Evolutionary conservation across 2,113 vertebrate genomes (phyloP).

Genomic region (Pipra filicauda): DNA sequence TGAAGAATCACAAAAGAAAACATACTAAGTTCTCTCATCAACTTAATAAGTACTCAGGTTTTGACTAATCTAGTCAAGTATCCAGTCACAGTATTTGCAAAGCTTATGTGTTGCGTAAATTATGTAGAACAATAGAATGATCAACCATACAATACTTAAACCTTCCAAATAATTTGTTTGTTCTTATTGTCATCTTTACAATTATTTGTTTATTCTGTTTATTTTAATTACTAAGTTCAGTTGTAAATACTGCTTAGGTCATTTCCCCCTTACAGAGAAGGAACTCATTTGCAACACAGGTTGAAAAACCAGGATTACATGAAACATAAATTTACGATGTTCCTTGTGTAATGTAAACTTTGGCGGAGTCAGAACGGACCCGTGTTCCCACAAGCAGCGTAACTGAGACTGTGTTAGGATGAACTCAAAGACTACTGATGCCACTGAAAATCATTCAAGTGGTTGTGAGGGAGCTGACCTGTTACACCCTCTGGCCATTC

Average conservation of each 20-base stretch:
- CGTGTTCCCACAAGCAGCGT: not conserved
- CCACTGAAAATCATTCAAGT: not conserved
- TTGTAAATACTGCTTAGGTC: not conserved
- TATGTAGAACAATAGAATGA: not conserved
- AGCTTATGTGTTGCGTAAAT: not conserved
- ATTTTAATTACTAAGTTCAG: not conserved
- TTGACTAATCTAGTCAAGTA: not conserved
- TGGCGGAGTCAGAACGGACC: not conserved
- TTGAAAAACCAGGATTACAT: not conserved
- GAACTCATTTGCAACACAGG: not conserved
- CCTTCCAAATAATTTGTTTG: not conserved
- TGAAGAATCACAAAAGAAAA: not conserved
- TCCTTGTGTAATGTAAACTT: not conserved
- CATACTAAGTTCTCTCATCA: not conserved
- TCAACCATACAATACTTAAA: not conserved
- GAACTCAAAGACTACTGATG: not conserved
- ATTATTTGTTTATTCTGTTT: not conserved
- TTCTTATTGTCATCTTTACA: not conserved
- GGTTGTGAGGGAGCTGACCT: constrained; percentile 18
- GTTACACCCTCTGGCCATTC: not conserved
- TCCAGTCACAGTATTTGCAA: not conserved
- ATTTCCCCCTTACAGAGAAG: not conserved
- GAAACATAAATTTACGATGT: not conserved
- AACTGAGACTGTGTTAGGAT: not conserved
- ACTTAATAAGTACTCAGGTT: not conserved